phyloP scores from a whole-genome alignment of 2,113 vertebrate genomes.

The Dipodomys merriami region DNA sequence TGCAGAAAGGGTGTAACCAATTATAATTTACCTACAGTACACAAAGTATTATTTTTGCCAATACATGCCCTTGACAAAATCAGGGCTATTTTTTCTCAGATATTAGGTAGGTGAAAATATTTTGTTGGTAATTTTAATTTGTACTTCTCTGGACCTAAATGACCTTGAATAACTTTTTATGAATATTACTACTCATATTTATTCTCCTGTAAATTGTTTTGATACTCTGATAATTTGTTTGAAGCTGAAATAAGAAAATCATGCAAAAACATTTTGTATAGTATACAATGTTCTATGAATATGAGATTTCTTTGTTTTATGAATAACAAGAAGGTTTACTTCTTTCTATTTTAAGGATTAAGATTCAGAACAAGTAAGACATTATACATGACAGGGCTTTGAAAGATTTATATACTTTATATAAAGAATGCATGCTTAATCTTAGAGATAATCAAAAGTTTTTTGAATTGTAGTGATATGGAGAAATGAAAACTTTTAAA shows the following conservation, averaged over 20 bases:
- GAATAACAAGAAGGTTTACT: not conserved
- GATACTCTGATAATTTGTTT: slow-evolving; percentile 14
- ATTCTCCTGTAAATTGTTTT: slow-evolving; percentile 45
- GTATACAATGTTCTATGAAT: slow-evolving; percentile 3
- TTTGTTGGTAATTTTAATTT: slow-evolving; percentile 60
- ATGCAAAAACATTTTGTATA: not conserved
- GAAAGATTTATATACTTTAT: not conserved
- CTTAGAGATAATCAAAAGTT: not conserved
- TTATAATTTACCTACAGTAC: not conserved
- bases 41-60: not conserved
- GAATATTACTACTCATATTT: slow-evolving; percentile 15
- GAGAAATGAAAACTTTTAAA: too few species aligned
- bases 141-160: slow-evolving; percentile 41
- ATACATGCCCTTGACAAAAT: slow-evolving; percentile 24
- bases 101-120: slow-evolving; percentile 49
- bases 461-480: too few species aligned
- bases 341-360: slow-evolving; percentile 11
- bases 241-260: slow-evolving; percentile 15
- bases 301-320: not conserved
- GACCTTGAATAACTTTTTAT: slow-evolving; percentile 45
- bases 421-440: not conserved
- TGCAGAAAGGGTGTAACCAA: slow-evolving; percentile 19
- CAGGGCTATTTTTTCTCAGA: not conserved
- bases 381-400: not conserved
- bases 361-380: not conserved